phyloP scores from a whole-genome alignment of 2,797 vertebrate genomes.

The Periparus ater region DNA sequence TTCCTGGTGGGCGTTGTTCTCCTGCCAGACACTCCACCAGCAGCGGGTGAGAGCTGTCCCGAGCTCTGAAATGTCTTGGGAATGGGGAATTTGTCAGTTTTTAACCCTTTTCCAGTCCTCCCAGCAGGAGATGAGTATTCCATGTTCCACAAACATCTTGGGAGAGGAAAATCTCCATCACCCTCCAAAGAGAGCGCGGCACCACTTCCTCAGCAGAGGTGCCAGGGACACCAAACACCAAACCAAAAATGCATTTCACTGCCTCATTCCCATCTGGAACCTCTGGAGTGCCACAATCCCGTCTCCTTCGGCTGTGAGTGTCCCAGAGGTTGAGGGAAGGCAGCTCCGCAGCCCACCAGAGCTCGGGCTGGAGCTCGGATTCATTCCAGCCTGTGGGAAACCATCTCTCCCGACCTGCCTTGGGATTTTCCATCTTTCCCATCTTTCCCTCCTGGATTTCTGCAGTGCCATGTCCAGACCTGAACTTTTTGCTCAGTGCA shows the following conservation, averaged over 20 bases:
- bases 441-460: neutral
- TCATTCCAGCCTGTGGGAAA: neutral
- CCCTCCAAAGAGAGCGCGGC: neutral
- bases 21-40: neutral
- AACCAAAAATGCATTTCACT: neutral
- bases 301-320: neutral
- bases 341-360: neutral
- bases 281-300: neutral
- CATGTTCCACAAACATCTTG: fast-evolving
- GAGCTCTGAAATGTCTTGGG: neutral
- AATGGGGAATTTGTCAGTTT: neutral
- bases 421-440: neutral
- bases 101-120: neutral
- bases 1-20: neutral
- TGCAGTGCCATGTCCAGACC: neutral
- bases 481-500: neutral
- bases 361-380: neutral
- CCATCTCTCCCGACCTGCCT: neutral
- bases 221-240: neutral
- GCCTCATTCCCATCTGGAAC: neutral
- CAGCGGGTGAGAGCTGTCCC: neutral
- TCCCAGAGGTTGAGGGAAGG: neutral
- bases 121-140: neutral
- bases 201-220: neutral
- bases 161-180: neutral